Conservation (phyloP, 2,797 vertebrate genomes). For the Acanthurus leucopareius region DNA sequence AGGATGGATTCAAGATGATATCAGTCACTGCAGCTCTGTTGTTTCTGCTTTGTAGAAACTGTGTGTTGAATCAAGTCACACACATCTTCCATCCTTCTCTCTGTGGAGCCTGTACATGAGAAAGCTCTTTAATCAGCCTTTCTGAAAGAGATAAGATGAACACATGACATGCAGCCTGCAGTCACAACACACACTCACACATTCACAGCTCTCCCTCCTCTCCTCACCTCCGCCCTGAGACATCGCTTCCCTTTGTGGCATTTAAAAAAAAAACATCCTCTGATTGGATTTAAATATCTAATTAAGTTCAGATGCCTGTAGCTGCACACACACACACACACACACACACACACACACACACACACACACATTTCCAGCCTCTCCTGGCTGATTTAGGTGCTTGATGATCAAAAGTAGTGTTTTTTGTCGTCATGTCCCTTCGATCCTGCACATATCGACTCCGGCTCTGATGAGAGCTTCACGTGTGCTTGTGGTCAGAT, state of each 20-base stretch:
- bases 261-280: conserved; percentile 18
- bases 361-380: conserved; percentile 12
- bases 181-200: neutral
- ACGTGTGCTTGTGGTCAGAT: conserved; percentile 39
- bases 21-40: conserved; percentile 22
- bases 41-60: too few species aligned
- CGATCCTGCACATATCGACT: conserved; percentile 46
- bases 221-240: conserved; percentile 15
- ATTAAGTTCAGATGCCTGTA: conserved; percentile 40
- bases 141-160: conserved; percentile 58
- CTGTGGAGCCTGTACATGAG: conserved; percentile 35
- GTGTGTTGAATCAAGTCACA: conserved; percentile 66
- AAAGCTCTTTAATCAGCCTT: conserved; percentile 71
- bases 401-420: conserved; percentile 41
- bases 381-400: conserved; percentile 54
- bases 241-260: conserved; percentile 5
- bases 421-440: conserved; percentile 41
- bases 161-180: conserved; percentile 32
- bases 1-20: conserved; percentile 22
- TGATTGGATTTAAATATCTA: conserved; percentile 27
- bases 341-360: conserved; percentile 8
- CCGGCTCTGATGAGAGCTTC: conserved; percentile 37
- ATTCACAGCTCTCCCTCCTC: conserved; percentile 2
- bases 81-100: conserved; percentile 58
- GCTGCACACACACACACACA: conserved; percentile 4